phyloP scores from a whole-genome alignment of 1,140 invertebrate genomes.

The Penaeus chinensis region DNA sequence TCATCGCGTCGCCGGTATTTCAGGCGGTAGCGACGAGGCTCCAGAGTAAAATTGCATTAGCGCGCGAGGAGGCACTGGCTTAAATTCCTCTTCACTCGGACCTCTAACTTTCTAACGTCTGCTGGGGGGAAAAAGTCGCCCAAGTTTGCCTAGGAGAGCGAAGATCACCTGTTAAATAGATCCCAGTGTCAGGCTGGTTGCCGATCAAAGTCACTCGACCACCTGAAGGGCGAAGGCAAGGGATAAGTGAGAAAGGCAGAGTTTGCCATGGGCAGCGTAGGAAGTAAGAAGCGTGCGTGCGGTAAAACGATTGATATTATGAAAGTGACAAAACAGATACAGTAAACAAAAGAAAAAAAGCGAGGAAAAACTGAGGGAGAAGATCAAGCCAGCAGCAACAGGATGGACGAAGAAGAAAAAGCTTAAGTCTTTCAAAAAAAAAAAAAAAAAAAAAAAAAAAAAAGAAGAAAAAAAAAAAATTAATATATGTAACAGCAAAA shows the following conservation, averaged over 20 bases:
- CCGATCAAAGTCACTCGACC: slow-evolving; percentile 2
- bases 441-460: not conserved
- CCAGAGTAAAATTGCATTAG: slow-evolving; percentile 40
- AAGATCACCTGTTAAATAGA: not conserved
- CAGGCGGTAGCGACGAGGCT: slow-evolving; percentile 14
- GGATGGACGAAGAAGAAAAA: not conserved
- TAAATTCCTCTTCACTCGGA: slow-evolving; percentile 42
- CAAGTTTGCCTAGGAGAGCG: slow-evolving; percentile 2
- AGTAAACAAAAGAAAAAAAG: not conserved
- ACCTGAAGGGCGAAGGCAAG: not conserved
- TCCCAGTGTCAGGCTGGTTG: slow-evolving; percentile 1
- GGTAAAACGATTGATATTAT: too few relatives aligned
- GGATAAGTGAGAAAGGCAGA: not conserved
- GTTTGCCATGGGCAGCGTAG: not conserved
- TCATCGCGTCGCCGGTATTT: slow-evolving; percentile 29
- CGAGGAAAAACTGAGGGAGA: not conserved
- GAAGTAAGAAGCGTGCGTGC: too few relatives aligned
- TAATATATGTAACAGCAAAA: not conserved
- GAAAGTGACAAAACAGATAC: not conserved
- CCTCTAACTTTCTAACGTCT: slow-evolving; percentile 32
- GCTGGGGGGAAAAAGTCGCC: slow-evolving; percentile 1
- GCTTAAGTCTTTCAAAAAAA: not conserved
- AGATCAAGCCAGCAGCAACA: not conserved
- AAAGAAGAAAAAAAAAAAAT: not conserved
- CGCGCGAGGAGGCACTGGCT: slow-evolving; percentile 38